These are phyloP conservation scores for Hemibagrus wyckioides DNA, from an alignment of 2,113 vertebrate species.

Conservation along the genomic window DNA sequence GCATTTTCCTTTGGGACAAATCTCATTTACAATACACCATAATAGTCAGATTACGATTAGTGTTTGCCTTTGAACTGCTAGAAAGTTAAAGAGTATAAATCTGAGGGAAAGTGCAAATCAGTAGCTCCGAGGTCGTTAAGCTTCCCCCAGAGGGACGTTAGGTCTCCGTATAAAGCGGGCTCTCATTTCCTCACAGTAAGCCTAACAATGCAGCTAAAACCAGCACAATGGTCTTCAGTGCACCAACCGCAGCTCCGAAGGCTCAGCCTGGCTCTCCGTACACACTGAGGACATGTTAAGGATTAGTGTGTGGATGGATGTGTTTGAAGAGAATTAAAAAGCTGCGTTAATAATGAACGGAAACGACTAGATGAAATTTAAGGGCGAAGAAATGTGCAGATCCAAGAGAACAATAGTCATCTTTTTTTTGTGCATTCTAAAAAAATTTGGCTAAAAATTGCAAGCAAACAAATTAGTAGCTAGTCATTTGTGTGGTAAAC, in stretches of 20 bases:
- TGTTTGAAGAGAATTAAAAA: not conserved
- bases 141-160: not conserved
- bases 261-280: not conserved
- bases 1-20: not conserved
- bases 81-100: not conserved
- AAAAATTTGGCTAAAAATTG: not conserved
- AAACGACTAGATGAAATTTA: not conserved
- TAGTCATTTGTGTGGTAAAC: too few relatives aligned
- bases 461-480: not conserved
- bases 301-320: constrained; percentile 2
- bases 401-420: not conserved
- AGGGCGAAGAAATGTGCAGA: not conserved
- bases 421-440: not conserved
- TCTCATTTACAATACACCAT: not conserved
- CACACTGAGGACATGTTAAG: not conserved
- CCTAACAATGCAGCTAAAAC: not conserved
- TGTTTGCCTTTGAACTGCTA: not conserved
- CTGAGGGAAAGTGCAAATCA: not conserved
- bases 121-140: not conserved
- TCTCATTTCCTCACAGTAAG: not conserved
- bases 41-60: not conserved
- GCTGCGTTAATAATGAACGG: not conserved
- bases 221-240: constrained; percentile 16
- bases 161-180: not conserved
- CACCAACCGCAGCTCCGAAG: not conserved